Conservation (phyloP, 2,797 vertebrate species). For the Pristis pectinata region DNA sequence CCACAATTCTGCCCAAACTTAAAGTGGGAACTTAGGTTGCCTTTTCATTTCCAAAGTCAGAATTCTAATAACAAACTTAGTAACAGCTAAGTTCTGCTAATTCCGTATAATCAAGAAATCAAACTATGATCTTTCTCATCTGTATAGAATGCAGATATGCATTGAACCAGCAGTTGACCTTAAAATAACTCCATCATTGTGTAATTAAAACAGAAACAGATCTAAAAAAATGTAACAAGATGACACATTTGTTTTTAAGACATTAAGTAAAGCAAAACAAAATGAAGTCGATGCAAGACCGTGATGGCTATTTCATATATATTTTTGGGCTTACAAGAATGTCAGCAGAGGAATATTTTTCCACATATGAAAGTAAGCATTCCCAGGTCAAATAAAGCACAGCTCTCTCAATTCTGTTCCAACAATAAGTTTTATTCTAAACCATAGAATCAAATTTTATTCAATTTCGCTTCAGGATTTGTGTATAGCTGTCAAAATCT, state of each 20-base stretch:
- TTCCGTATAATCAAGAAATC: neutral
- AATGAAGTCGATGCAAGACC: neutral
- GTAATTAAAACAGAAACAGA: neutral
- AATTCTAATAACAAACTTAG: neutral
- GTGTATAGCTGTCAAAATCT: no score
- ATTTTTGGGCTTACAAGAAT: neutral
- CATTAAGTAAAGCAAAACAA: neutral
- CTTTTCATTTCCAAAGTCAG: neutral
- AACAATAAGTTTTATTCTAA: neutral
- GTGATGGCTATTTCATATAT: neutral
- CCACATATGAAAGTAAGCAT: neutral
- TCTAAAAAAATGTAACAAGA: neutral
- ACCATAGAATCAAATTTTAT: neutral
- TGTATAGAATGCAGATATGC: neutral
- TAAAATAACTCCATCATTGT: neutral
- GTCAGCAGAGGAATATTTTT: neutral
- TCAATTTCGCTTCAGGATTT: no score
- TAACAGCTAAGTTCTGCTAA: neutral
- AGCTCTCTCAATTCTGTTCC: neutral
- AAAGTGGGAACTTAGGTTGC: neutral
- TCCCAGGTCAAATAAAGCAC: conserved; percentile 18
- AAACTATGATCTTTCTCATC: neutral
- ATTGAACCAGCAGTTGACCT: neutral
- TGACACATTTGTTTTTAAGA: no score
- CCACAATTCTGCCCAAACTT: neutral